Conservation (phyloP, 1,140 invertebrate genomes). For the Onthophagus taurus region DNA sequence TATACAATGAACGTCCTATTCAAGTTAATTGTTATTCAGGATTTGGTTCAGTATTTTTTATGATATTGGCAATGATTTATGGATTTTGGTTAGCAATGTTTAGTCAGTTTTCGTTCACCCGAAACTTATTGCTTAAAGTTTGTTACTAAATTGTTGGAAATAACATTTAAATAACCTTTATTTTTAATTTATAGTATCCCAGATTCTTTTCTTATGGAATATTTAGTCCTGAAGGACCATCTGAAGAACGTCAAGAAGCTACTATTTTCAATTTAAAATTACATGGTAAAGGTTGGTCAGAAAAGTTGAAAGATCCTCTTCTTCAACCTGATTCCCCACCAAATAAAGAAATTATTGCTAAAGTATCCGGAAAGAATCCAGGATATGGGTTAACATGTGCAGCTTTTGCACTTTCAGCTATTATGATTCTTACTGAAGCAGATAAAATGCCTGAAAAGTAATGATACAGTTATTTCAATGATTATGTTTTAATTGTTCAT, state of each 20-base stretch:
- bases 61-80: too few relatives aligned
- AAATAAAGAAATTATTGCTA: slow-evolving; percentile 57
- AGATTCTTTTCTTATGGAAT: slow-evolving; percentile 61
- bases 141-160: too few relatives aligned
- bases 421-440: slow-evolving; percentile 66
- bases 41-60: too few relatives aligned
- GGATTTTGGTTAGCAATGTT: too few relatives aligned
- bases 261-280: slow-evolving; percentile 58
- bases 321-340: slow-evolving; percentile 52
- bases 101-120: background rate
- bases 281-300: slow-evolving; percentile 69
- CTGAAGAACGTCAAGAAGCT: slow-evolving; percentile 50
- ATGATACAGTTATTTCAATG: too few relatives aligned
- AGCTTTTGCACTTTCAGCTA: slow-evolving; percentile 56
- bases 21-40: too few relatives aligned
- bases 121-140: background rate
- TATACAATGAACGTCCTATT: too few relatives aligned
- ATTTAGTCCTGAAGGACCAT: slow-evolving; percentile 58
- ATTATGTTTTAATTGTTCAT: too few relatives aligned
- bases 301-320: slow-evolving; percentile 48
- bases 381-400: slow-evolving; percentile 76
- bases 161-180: background rate
- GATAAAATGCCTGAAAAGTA: slow-evolving; percentile 65
- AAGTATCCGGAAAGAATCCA: slow-evolving; percentile 55
- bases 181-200: slow-evolving; percentile 38